phyloP scores from a whole-genome alignment of 2,797 vertebrate genomes.

The Hyperoplus lanceolatus region DNA sequence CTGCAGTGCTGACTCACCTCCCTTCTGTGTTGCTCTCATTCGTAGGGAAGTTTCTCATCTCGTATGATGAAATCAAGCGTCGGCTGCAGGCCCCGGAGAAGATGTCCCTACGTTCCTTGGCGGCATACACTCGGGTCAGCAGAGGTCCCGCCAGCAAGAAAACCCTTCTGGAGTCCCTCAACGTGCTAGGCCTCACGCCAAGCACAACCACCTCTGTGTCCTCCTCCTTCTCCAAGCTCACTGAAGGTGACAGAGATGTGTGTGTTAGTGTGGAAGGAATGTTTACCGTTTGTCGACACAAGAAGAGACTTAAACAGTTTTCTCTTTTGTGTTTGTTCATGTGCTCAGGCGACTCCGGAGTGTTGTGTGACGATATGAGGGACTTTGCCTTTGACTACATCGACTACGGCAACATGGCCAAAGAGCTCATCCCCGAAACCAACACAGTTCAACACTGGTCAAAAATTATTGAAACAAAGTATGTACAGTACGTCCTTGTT shows the following conservation, averaged over 20 bases:
- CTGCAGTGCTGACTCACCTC: not conserved
- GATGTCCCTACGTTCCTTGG: constrained; percentile 88
- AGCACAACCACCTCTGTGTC: constrained; percentile 89
- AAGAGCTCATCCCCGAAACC: constrained; percentile 85
- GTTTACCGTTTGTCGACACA: not conserved
- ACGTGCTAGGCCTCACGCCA: constrained; percentile 84
- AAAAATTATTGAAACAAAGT: constrained; percentile 89
- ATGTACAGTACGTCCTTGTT: constrained; percentile 27
- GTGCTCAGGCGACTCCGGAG: constrained; percentile 83
- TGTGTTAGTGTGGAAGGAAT: not conserved
- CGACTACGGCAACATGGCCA: constrained; percentile 86
- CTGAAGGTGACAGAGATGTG: constrained; percentile 79
- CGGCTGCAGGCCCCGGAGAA: constrained; percentile 87
- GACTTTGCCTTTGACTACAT: constrained; percentile 88
- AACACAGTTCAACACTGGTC: constrained; percentile 90
- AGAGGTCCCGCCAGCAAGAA: constrained; percentile 89
- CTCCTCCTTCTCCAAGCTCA: constrained; percentile 89
- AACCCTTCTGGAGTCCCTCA: constrained; percentile 84
- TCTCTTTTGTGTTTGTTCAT: not conserved
- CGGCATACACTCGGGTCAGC: constrained; percentile 89
- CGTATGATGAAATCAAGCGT: constrained; percentile 87
- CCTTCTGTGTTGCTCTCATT: not conserved
- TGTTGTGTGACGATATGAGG: constrained; percentile 87
- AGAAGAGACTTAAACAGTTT: not conserved
- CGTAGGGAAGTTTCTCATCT: constrained; percentile 83